Percentiles rank a stretch among this genome's conserved stretches.
Conservation (phyloP, 2,888 invertebrate genomes). For the Allolobophora icterica region DNA sequence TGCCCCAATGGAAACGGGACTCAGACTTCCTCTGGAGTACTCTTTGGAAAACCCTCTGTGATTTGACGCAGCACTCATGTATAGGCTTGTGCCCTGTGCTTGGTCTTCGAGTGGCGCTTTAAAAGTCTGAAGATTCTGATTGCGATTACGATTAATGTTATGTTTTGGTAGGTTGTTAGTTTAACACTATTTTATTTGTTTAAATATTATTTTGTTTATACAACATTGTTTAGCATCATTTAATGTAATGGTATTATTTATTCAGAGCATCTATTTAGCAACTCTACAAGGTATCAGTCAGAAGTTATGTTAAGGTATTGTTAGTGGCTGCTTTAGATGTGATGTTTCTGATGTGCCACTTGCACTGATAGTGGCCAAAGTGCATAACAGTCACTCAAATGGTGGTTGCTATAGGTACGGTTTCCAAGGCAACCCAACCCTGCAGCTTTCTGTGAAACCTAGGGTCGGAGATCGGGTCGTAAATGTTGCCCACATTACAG, state of each 20-base stretch:
- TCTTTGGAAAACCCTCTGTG: too few relatives aligned
- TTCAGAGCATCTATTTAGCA: not conserved
- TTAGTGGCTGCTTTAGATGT: not conserved
- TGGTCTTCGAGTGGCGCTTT: too few relatives aligned
- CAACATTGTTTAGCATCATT: not conserved
- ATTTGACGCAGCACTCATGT: too few relatives aligned
- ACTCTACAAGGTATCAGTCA: not conserved
- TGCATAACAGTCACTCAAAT: not conserved
- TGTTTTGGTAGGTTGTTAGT: not conserved
- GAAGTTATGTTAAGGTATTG: not conserved
- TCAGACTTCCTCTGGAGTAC: too few relatives aligned
- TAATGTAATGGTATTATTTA: not conserved
- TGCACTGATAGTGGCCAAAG: not conserved
- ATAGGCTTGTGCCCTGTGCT: too few relatives aligned
- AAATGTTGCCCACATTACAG: constrained; percentile 80
- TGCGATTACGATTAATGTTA: too few relatives aligned
- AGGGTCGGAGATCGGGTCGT: constrained; percentile 85
- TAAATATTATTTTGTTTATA: not conserved
- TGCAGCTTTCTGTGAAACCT: constrained; percentile 81
- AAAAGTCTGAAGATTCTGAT: too few relatives aligned
- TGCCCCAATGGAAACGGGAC: too few relatives aligned
- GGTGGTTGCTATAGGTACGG: constrained; percentile 71
- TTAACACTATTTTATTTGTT: not conserved
- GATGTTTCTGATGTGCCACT: not conserved
- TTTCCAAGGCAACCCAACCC: constrained; percentile 80